Base-by-base conservation (phyloP, 2,113 vertebrate species). In the Nipponia nippon region DNA sequence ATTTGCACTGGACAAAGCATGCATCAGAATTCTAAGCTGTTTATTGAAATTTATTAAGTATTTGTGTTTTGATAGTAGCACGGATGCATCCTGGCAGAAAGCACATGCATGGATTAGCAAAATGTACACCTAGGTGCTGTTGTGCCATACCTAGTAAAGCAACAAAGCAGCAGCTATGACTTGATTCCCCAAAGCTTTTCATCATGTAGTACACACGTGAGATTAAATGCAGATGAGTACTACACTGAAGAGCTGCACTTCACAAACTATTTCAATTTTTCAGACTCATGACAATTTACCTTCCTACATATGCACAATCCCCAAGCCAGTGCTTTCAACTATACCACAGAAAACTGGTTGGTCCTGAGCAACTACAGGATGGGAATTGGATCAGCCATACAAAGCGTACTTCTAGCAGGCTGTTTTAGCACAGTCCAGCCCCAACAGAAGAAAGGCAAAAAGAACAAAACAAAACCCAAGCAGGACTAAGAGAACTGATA, bases 131-230 rank as follows among this genome's bases (percentile, higher is more conserved):
- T 42, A 0, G 0, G 40, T n/a, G 72, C 49, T 65, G 21, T 1
- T 36, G 40, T 3, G 7, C 22, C 53, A 11, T 9, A 40, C 23
- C 30, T 22, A 36, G 55, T 50, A 76, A 71, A 93, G 44, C 32
- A 67, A 59, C 16, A 46, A 21, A 61, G 36, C 67, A 83, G n/a
- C 61, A 90, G 52, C 65, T 20, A 25, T 0, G 0, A 13, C 17
- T 11, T 22, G 49, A 56, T 25, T 38, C 20, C 66, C 29, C 55
- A 58, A 26, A 93, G 49, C 44, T 44, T 36, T 72, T 46, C 26
- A 63, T 17, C 29, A 17, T 0, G 3, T 3, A 38, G 29, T 2
- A 55, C 27, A 19, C 42, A 21, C 0, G 0, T 5, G 36, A 66
- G 27, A 73, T n/a, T 12, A 71, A 69, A 49, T 2, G 13, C 55